Percentiles rank a stretch among this genome's conserved stretches.
Evolutionary conservation across 2,113 vertebrate species (phyloP).

Genomic region (Halichoerus grypus): DNA sequence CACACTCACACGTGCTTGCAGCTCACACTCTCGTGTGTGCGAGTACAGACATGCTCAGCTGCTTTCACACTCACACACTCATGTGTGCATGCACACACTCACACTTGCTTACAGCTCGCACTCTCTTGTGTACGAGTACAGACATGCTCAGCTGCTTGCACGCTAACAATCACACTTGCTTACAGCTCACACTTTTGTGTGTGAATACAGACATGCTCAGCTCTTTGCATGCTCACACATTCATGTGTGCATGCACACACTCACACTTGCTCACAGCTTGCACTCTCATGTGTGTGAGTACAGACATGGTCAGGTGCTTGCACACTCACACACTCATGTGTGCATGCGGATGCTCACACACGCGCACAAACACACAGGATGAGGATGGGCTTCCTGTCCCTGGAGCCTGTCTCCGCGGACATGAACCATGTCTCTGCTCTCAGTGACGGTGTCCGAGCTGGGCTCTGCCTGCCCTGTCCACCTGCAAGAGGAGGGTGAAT

Average conservation of each 20-base stretch:
- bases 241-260: no score
- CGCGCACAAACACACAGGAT: fast-evolving
- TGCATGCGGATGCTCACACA: not conserved
- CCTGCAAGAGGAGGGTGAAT: not conserved
- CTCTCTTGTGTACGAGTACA: fast-evolving
- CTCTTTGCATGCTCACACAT: no score
- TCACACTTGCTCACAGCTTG: not conserved
- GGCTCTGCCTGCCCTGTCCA: not conserved
- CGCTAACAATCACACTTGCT: not conserved
- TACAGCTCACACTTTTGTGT: not conserved
- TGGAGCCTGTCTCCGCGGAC: fast-evolving
- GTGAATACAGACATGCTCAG: not conserved
- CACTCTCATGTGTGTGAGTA: fast-evolving
- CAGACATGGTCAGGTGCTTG: not conserved
- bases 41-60: not conserved
- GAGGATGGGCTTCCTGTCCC: not conserved
- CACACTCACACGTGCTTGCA: not conserved
- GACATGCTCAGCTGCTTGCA: not conserved
- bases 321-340: not conserved
- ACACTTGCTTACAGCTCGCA: not conserved
- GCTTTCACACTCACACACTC: no score
- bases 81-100: no score
- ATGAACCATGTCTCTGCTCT: fast-evolving
- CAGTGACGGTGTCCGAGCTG: fast-evolving
- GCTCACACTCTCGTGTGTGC: not conserved